These are phyloP conservation scores for Peromyscus attwateri DNA, from an alignment of 2,797 vertebrate species.

Conservation along the genomic window DNA sequence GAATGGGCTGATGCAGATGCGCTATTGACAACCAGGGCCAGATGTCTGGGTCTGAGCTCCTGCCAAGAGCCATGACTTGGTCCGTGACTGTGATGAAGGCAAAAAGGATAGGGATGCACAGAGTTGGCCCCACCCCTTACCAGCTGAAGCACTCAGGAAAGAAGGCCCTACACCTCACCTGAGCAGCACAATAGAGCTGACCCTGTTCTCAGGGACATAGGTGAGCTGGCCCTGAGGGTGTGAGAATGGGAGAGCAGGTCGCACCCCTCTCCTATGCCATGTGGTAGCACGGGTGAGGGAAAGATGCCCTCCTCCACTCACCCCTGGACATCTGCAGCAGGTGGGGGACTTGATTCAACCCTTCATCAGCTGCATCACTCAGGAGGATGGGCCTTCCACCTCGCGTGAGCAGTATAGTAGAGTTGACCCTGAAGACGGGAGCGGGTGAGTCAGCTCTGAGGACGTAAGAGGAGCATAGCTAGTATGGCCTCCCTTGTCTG, in stretches of 20 bases:
- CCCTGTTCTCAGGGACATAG: rapidly evolving
- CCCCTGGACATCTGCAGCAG: background rate
- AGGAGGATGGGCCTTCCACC: background rate
- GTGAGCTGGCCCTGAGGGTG: background rate
- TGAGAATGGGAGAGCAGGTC: background rate
- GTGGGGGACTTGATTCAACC: background rate
- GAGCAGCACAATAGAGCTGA: background rate
- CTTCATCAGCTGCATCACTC: background rate
- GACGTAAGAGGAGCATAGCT: too few relatives aligned
- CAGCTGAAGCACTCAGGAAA: background rate
- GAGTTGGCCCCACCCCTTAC: background rate
- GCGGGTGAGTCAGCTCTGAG: background rate
- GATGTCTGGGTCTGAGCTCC: background rate
- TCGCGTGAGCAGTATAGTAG: background rate
- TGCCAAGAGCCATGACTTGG: background rate
- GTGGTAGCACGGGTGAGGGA: background rate
- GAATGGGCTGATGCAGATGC: background rate
- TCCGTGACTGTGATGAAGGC: background rate
- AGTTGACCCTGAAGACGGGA: background rate
- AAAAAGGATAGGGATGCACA: background rate
- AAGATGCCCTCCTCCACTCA: background rate
- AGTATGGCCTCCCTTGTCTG: background rate
- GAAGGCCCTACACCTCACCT: background rate
- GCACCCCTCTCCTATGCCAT: background rate
- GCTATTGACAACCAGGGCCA: background rate